These are phyloP conservation scores for Hirtodrosophila trivittata DNA, from an alignment of 2,888 invertebrate genomes.

Conservation along the genomic window DNA sequence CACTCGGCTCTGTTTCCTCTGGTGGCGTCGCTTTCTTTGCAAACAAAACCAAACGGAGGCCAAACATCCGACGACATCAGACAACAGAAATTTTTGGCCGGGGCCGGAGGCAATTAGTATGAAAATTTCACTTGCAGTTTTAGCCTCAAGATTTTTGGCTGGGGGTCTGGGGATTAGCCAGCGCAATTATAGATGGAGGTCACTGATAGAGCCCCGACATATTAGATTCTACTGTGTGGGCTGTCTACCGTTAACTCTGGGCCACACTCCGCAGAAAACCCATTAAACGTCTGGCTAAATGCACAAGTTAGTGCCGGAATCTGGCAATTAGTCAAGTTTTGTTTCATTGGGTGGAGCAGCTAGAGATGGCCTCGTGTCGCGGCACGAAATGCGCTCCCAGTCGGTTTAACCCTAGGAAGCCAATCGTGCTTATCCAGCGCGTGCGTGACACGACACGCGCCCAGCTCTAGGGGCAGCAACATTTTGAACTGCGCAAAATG, in stretches of 20 bases:
- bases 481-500: neutral
- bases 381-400: neutral
- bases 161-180: constrained; percentile 67
- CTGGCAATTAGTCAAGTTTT: constrained; percentile 22
- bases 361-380: constrained; percentile 21
- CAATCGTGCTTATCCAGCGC: neutral
- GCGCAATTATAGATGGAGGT: constrained; percentile 74
- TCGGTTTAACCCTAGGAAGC: no score
- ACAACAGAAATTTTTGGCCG: constrained; percentile 55
- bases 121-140: constrained; percentile 76
- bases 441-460: constrained; percentile 2
- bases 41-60: constrained; percentile 57
- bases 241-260: constrained; percentile 37
- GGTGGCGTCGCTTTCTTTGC: constrained; percentile 65
- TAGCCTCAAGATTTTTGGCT: constrained; percentile 59
- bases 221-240: constrained; percentile 47
- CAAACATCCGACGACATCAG: constrained; percentile 40
- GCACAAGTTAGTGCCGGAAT: constrained; percentile 14
- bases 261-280: constrained; percentile 10
- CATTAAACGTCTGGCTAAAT: constrained; percentile 24
- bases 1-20: constrained; percentile 21
- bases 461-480: constrained; percentile 14
- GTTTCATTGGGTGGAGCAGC: constrained; percentile 14
- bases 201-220: constrained; percentile 56
- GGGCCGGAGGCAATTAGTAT: constrained; percentile 70